phyloP scores from a whole-genome alignment of 2,888 invertebrate species.

The Amphimallon solstitiale region DNA sequence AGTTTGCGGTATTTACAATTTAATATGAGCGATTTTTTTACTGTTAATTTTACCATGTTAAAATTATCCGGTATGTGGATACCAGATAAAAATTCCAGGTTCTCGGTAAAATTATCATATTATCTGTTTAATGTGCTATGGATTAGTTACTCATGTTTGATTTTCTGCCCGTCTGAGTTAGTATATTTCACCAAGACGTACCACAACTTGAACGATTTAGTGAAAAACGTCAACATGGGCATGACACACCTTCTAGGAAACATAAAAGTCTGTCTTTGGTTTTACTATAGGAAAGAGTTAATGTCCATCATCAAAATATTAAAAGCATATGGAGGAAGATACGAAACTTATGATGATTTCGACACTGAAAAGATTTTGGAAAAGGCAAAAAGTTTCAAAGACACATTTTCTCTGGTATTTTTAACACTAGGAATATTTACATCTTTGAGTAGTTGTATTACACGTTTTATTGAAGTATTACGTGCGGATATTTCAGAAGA shows the following conservation, averaged over 20 bases:
- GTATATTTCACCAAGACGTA: constrained; percentile 37
- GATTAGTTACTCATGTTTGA: constrained; percentile 40
- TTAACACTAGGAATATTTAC: constrained; percentile 40
- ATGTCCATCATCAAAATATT: constrained; percentile 42
- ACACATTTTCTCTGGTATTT: constrained; percentile 39
- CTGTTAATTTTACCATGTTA: constrained; percentile 40
- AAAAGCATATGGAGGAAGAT: constrained; percentile 32
- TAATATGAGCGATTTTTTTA: too few relatives aligned
- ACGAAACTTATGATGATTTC: constrained; percentile 41
- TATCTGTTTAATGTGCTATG: constrained; percentile 24
- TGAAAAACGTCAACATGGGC: constrained; percentile 48
- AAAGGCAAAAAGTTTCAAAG: constrained; percentile 43
- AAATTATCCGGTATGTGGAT: constrained; percentile 42
- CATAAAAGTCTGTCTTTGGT: constrained; percentile 46
- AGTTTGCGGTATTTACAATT: too few relatives aligned
- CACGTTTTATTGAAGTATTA: constrained; percentile 6
- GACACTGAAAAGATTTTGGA: constrained; percentile 39
- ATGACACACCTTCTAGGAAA: constrained; percentile 44
- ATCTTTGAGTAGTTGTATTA: constrained; percentile 42
- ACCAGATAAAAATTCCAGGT: constrained; percentile 13
- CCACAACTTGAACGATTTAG: constrained; percentile 41
- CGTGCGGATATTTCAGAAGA: constrained; percentile 1
- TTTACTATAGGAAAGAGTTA: constrained; percentile 40
- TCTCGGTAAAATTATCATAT: constrained; percentile 14
- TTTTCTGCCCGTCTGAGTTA: constrained; percentile 47